These are phyloP conservation scores for Sarcophaga caerulescens DNA, from an alignment of 2,888 invertebrate species.

Conservation along the genomic window DNA sequence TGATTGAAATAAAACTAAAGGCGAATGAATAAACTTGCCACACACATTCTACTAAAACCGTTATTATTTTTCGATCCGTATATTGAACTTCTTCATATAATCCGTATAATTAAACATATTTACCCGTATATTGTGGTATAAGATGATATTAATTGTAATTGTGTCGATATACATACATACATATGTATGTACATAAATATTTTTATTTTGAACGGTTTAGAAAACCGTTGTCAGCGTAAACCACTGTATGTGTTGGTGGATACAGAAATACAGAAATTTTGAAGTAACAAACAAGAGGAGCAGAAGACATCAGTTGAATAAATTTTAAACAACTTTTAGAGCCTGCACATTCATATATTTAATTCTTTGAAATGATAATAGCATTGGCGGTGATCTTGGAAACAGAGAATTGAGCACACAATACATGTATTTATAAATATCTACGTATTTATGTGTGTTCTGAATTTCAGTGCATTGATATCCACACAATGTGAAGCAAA, in stretches of 20 bases:
- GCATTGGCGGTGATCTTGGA: slow-evolving; percentile 62
- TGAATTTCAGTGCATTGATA: background rate
- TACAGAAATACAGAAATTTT: slow-evolving; percentile 1
- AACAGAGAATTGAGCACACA: slow-evolving; percentile 25
- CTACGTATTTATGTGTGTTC: background rate
- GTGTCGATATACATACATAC: too few relatives aligned
- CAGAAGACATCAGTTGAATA: slow-evolving; percentile 24
- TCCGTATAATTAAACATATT: too few relatives aligned
- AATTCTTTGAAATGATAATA: slow-evolving; percentile 64
- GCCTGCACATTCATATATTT: slow-evolving; percentile 53
- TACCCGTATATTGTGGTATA: too few relatives aligned
- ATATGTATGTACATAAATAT: too few relatives aligned
- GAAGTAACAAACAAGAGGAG: slow-evolving; percentile 9
- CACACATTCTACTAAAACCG: too few relatives aligned
- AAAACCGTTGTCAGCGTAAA: background rate
- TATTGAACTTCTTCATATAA: too few relatives aligned
- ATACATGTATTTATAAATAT: slow-evolving; percentile 26
- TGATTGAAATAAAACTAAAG: too few relatives aligned
- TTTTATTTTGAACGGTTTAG: too few relatives aligned
- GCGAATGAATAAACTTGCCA: too few relatives aligned
- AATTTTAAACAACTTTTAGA: slow-evolving; percentile 53
- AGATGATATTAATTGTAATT: too few relatives aligned
- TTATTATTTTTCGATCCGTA: too few relatives aligned
- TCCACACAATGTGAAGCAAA: slow-evolving; percentile 35
- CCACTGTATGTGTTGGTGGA: slow-evolving; percentile 4